phyloP scores from a whole-genome alignment of 2,888 invertebrate genomes.

The Drosophila kanekoi region DNA sequence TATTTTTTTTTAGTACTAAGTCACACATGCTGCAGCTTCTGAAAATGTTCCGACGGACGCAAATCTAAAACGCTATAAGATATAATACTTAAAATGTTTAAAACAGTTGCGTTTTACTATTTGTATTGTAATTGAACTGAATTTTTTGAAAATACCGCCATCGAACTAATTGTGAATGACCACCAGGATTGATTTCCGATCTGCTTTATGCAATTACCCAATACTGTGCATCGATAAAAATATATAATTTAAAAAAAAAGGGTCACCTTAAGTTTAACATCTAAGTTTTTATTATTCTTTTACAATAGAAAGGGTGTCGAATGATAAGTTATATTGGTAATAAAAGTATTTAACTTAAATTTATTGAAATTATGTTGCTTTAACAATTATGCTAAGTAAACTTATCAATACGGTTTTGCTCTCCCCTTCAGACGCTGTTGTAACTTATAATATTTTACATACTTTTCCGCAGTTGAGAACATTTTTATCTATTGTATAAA shows the following conservation, averaged over 20 bases:
- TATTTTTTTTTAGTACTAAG: constrained; percentile 40
- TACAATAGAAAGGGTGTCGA: no score
- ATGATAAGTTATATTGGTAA: no score
- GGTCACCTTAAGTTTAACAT: not conserved
- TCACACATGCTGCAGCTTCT: constrained; percentile 65
- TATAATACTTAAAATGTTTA: not conserved
- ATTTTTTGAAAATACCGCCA: not conserved
- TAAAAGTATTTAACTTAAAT: no score
- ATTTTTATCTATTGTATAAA: no score
- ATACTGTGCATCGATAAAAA: not conserved
- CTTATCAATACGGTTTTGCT: no score
- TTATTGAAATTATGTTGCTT: no score
- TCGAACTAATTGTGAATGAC: no score
- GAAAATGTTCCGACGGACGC: constrained; percentile 55
- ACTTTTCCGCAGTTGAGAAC: no score
- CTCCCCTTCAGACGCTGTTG: no score
- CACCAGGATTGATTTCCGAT: not conserved
- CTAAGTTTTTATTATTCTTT: no score
- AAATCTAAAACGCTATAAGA: constrained; percentile 17
- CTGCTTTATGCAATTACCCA: not conserved
- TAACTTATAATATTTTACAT: no score
- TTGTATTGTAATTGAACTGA: not conserved
- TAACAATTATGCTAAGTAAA: no score
- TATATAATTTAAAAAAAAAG: not conserved
- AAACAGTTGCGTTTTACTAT: not conserved